These are phyloP conservation scores for Spizaetus ornatus DNA, from an alignment of 2,113 vertebrate species.

Conservation along the genomic window DNA sequence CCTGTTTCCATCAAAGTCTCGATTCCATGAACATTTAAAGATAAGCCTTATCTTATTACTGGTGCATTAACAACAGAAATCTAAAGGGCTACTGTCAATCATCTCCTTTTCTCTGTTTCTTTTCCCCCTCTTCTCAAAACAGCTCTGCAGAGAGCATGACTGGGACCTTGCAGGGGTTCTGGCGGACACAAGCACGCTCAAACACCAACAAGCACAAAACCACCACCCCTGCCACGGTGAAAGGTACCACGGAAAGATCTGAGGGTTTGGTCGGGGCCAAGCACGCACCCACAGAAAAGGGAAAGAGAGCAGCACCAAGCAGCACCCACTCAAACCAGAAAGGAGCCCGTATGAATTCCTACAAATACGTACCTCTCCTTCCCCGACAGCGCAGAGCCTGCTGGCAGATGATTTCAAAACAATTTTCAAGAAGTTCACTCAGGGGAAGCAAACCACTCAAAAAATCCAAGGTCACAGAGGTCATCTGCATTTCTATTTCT, in stretches of 20 bases:
- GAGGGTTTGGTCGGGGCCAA: neutral
- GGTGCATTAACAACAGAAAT: constrained; percentile 75
- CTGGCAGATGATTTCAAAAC: neutral
- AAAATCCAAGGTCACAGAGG: neutral
- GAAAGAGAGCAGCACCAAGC: neutral
- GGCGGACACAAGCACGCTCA: neutral
- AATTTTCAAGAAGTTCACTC: neutral
- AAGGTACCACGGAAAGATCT: neutral
- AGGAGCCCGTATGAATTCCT: neutral
- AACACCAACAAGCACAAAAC: neutral
- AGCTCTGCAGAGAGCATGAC: neutral
- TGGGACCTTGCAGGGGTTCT: neutral
- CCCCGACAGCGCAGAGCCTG: neutral
- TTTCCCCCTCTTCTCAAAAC: neutral
- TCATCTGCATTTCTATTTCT: neutral
- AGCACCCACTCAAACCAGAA: rapidly evolving
- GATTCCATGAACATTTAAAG: constrained; percentile 77
- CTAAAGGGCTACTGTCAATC: constrained; percentile 70
- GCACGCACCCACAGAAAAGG: neutral
- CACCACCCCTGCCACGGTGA: rapidly evolving
- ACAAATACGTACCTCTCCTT: neutral
- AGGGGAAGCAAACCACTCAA: neutral
- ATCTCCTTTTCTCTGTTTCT: neutral
- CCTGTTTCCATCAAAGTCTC: constrained; percentile 78
- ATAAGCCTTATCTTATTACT: constrained; percentile 81